phyloP scores from a whole-genome alignment of 1,140 invertebrate genomes.

The Sitophilus oryzae region DNA sequence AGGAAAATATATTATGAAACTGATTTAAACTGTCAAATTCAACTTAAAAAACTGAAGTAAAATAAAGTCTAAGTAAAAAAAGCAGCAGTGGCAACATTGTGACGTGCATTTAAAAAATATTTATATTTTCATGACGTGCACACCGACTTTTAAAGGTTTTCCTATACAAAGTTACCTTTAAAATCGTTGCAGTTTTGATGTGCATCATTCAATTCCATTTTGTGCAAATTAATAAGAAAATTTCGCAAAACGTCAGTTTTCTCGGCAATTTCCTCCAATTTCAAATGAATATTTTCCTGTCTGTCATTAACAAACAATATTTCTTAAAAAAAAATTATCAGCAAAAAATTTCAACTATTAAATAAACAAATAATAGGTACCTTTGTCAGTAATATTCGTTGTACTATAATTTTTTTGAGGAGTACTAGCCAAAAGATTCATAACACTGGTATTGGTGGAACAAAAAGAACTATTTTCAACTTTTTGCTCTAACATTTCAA shows the following conservation, averaged over 20 bases:
- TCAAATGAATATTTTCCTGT: slow-evolving; percentile 11
- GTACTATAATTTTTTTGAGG: slow-evolving; percentile 30
- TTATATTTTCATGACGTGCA: too few relatives aligned
- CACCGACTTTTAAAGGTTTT: too few relatives aligned
- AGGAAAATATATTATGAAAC: too few relatives aligned
- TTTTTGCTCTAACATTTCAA: slow-evolving; percentile 66
- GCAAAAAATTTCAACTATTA: too few relatives aligned
- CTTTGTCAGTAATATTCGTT: neutral
- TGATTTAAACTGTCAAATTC: too few relatives aligned
- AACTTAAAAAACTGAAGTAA: too few relatives aligned
- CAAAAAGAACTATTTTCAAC: slow-evolving; percentile 64
- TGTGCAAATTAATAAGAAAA: slow-evolving; percentile 17
- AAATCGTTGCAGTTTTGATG: neutral
- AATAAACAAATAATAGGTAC: neutral
- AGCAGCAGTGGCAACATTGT: too few relatives aligned
- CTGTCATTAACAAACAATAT: slow-evolving; percentile 6
- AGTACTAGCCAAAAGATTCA: slow-evolving; percentile 37
- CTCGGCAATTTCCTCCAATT: slow-evolving; percentile 19
- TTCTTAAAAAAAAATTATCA: slow-evolving; percentile 1
- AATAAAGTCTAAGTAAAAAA: too few relatives aligned
- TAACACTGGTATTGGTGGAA: slow-evolving; percentile 53
- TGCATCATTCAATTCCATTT: slow-evolving; percentile 1
- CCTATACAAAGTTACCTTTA: neutral
- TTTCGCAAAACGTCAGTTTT: slow-evolving; percentile 22
- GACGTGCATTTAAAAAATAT: too few relatives aligned